Evolutionary conservation across 2,888 invertebrate species (phyloP), one percentile per base, ranked within the genome.

Genomic region (Epicampocera succincta): DNA sequence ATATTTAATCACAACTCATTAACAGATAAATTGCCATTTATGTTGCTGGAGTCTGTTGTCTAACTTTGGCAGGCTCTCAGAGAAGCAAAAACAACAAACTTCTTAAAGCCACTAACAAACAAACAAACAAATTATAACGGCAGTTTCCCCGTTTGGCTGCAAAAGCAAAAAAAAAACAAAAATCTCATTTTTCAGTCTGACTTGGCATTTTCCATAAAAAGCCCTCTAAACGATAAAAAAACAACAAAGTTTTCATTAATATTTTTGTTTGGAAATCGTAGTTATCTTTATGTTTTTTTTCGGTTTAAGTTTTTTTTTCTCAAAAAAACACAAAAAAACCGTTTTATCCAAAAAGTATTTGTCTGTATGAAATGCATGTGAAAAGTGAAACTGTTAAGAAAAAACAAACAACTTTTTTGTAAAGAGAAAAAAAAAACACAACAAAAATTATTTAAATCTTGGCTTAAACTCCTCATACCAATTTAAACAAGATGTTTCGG

Each of bases 171-270:
- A 60, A 13, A 61, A 38, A 38, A 44, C 44, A 25, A 54, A 68
- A 42, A 58, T 42, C 74, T 74, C 73, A 82, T 78, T 74, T 82
- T 75, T 82, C 66, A 82, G 78, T 38, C 78, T 82, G 78, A 44
- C 74, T 82, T 78, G 82, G 75, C 82, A 82, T 82, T 82, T 82
- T 78, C 78, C 78, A 82, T 82, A 75, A 78, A 77, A 75, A 73
- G 71, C 71, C 71, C 78, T 78, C 54, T 58, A 78, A 68, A 74
- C 66, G 74, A 66, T 33, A 6, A 78, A 82, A 74, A n/a, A 42
- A 76, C 63, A 69, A 56, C 61, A 12, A 73, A 73, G 5, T 73
- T 77, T 81, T 81, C 76, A 69, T 77, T 71, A 60, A 46, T 2
- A 69, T 56, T 19, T 46, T 61, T 42, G 19, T 42, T 61, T 50